These are phyloP conservation scores for Pteromalus puparum DNA, from an alignment of 1,140 invertebrate genomes.

Conservation along the genomic window DNA sequence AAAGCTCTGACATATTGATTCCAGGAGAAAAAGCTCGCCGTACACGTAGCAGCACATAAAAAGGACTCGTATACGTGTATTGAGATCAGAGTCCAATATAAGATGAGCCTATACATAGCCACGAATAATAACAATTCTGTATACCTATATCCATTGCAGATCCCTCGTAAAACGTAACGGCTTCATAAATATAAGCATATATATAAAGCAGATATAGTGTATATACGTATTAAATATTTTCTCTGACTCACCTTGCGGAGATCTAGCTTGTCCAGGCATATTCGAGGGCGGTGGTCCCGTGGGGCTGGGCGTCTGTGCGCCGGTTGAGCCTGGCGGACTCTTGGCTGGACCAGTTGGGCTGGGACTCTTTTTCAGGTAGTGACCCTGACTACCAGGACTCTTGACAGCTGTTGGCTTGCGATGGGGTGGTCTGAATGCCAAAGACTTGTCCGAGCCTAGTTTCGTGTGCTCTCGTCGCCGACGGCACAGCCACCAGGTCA, in stretches of 20 bases:
- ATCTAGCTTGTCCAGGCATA: constrained; percentile 42
- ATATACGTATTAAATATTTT: no score
- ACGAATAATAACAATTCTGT: no score
- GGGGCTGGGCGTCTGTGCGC: constrained; percentile 68
- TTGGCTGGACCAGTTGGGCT: constrained; percentile 85
- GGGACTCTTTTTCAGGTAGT: constrained; percentile 92
- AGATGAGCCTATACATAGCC: no score
- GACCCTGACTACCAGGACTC: constrained; percentile 80
- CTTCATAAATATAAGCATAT: neutral
- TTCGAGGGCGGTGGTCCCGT: constrained; percentile 65
- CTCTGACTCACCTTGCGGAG: constrained; percentile 24
- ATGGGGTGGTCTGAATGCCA: constrained; percentile 78
- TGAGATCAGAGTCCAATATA: no score
- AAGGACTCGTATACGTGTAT: no score
- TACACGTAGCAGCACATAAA: no score
- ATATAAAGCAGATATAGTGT: no score
- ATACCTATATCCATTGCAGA: no score
- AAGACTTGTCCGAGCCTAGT: constrained; percentile 76
- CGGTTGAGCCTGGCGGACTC: constrained; percentile 73
- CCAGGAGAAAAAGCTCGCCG: no score
- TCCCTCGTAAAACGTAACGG: no score
- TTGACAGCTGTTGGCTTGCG: constrained; percentile 81
- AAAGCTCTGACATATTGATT: no score
- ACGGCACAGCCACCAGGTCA: constrained; percentile 79
- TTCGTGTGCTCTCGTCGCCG: constrained; percentile 73